These are phyloP conservation scores for Ophion ventricosus DNA, from an alignment of 2,888 invertebrate species.

Conservation along the genomic window DNA sequence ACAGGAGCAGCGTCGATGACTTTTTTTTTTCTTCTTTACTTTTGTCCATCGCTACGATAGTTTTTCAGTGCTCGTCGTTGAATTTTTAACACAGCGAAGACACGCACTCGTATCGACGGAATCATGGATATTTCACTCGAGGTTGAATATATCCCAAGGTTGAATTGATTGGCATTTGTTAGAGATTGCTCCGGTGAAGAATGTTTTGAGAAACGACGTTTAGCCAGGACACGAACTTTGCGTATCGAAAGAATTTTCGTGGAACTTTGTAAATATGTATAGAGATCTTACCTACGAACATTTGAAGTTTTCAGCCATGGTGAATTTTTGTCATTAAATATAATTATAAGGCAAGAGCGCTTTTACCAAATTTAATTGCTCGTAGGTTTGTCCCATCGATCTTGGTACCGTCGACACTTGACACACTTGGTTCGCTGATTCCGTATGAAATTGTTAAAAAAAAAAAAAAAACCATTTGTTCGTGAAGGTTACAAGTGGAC, in stretches of 20 bases:
- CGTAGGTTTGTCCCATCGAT: not conserved
- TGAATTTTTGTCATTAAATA: not conserved
- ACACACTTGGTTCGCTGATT: not conserved
- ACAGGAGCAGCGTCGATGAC: not conserved
- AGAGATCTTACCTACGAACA: not conserved
- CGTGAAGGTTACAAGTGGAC: conserved; percentile 8
- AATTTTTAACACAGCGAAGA: conserved; percentile 2
- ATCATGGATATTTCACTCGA: too few species aligned
- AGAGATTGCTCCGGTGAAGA: not conserved
- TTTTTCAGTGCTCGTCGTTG: not conserved
- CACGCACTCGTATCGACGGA: not conserved
- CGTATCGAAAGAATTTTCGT: not conserved
- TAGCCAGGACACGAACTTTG: not conserved
- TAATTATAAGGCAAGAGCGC: too few species aligned
- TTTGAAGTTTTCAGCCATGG: not conserved
- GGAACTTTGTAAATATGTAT: not conserved
- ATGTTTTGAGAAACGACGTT: not conserved
- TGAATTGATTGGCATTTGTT: conserved; percentile 24
- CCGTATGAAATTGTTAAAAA: not conserved
- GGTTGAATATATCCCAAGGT: too few species aligned
- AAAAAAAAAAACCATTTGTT: not conserved
- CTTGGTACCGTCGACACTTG: not conserved
- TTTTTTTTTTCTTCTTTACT: conserved; percentile 12
- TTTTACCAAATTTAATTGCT: too few species aligned
- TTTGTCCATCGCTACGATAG: not conserved